Conservation (phyloP, 2,888 invertebrate genomes). For the Callinectes sapidus region DNA sequence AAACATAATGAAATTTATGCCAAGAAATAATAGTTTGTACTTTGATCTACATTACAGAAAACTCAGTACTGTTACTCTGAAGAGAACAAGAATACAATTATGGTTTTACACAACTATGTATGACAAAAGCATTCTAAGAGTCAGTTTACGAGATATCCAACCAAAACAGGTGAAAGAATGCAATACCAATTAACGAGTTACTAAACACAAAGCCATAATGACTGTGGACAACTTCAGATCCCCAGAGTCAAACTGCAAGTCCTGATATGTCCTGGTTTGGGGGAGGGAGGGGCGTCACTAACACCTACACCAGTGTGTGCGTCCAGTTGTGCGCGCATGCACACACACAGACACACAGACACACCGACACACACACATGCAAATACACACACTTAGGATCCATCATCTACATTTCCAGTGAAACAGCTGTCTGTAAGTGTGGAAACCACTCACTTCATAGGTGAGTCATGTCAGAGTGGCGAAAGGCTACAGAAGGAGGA, state of each 20-base stretch:
- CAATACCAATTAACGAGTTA: not conserved
- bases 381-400: conserved; percentile 30
- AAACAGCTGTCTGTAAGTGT: conserved; percentile 2
- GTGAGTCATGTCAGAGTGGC: conserved; percentile 30
- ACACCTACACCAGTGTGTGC: not conserved
- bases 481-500: conserved; percentile 18
- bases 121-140: conserved; percentile 7
- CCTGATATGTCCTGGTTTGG: conserved; percentile 38
- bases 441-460: not conserved
- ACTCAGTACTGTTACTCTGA: not conserved
- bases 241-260: conserved; percentile 45
- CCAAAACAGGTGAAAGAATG: not conserved
- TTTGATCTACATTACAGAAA: conserved; percentile 29
- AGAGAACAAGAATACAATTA: conserved; percentile 16
- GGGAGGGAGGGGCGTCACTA: conserved; percentile 2
- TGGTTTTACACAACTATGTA: not conserved
- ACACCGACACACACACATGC: not conserved
- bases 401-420: not conserved
- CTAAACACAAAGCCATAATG: not conserved
- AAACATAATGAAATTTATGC: not conserved
- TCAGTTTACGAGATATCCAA: not conserved
- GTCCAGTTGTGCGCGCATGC: not conserved
- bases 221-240: not conserved
- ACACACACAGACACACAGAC: conserved; percentile 7
- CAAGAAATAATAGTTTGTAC: not conserved